phyloP scores from a whole-genome alignment of 2,113 vertebrate species.

The Nyctibius bracteatus region DNA sequence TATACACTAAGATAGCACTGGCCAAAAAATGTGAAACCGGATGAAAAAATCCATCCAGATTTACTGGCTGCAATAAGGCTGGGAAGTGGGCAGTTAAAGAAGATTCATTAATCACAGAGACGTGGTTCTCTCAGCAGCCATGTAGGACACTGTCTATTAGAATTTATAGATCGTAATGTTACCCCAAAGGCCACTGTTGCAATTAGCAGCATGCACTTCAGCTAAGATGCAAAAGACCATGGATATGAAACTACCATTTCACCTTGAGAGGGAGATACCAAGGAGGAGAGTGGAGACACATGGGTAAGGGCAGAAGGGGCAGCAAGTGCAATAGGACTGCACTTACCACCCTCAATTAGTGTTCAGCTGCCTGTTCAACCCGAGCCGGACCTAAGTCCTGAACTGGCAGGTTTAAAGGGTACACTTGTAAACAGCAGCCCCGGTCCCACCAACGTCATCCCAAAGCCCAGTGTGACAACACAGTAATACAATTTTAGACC shows the following conservation, averaged over 20 bases:
- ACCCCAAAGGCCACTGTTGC: background rate
- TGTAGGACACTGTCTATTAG: background rate
- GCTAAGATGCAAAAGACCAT: background rate
- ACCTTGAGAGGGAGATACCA: background rate
- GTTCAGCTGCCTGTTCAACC: background rate
- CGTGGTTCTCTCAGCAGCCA: background rate
- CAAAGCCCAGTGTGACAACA: background rate
- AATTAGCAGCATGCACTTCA: background rate
- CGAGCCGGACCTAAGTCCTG: background rate
- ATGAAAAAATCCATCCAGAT: background rate
- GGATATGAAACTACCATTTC: background rate
- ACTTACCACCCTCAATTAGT: too few relatives aligned
- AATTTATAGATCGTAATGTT: background rate
- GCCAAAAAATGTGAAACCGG: background rate
- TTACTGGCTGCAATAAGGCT: background rate
- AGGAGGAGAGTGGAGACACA: background rate
- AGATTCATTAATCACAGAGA: background rate
- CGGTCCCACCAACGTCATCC: background rate
- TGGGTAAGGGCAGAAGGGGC: background rate
- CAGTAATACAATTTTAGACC: background rate
- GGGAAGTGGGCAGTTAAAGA: background rate
- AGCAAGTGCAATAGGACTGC: background rate
- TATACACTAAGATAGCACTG: background rate
- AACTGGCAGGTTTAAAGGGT: background rate
- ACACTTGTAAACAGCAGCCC: background rate